Percentiles rank a stretch among this genome's conserved stretches.
These are phyloP conservation scores for Conomelus anceps DNA, from an alignment of 2,888 invertebrate species.

Conservation along the genomic window DNA sequence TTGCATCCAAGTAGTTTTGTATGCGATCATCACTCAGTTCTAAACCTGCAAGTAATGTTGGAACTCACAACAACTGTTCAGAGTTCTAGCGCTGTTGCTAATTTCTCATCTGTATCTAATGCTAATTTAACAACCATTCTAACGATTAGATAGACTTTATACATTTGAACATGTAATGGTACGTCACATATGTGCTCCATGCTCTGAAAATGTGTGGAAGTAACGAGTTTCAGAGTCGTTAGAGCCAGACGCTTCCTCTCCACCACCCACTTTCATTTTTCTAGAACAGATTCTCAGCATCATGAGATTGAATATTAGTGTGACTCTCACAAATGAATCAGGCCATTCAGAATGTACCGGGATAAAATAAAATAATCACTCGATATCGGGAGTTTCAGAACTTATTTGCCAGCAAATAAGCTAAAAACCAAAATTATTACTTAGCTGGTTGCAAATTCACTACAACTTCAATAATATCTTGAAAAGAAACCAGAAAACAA, in stretches of 20 bases:
- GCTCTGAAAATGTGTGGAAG: background rate
- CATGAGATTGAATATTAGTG: no score
- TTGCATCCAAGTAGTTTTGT: background rate
- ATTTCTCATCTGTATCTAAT: background rate
- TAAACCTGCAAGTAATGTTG: background rate
- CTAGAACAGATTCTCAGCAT: no score
- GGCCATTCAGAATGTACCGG: no score
- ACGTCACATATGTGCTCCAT: background rate
- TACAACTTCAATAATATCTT: no score
- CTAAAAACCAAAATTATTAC: no score
- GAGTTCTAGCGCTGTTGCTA: background rate
- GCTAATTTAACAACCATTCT: background rate
- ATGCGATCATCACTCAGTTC: background rate
- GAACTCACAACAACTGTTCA: background rate
- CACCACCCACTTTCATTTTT: no score
- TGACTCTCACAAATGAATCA: no score
- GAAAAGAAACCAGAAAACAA: no score
- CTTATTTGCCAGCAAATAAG: no score
- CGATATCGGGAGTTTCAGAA: no score
- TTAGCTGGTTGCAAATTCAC: no score
- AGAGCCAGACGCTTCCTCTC: background rate
- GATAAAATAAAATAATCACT: no score
- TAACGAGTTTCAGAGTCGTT: background rate
- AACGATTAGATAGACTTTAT: background rate
- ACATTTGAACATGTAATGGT: background rate